Percentiles rank a stretch among this genome's conserved stretches.
phyloP scores from a whole-genome alignment of 1,140 invertebrate genomes.

The Araneus ventricosus region DNA sequence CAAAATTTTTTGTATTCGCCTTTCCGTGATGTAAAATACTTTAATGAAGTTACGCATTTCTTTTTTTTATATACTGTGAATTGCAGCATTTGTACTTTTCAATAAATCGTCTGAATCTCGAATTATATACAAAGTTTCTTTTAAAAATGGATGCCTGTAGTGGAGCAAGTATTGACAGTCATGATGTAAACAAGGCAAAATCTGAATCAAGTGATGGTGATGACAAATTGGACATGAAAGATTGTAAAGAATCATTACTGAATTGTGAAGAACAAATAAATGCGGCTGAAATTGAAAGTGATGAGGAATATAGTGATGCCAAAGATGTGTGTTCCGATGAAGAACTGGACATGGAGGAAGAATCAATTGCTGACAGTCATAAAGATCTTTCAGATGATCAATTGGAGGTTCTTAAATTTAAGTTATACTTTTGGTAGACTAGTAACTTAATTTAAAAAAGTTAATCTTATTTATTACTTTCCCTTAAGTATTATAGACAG shows the following conservation, averaged over 20 bases:
- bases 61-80: no score
- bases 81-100: background rate
- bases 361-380: slow-evolving; percentile 42
- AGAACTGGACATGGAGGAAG: slow-evolving; percentile 59
- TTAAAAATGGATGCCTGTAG: background rate
- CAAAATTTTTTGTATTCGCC: no score
- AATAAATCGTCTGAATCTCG: background rate
- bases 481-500: no score
- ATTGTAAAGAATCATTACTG: slow-evolving; percentile 11
- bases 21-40: no score
- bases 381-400: slow-evolving; percentile 61
- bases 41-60: no score
- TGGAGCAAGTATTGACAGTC: background rate
- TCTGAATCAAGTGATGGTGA: background rate
- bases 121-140: background rate
- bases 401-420: slow-evolving; percentile 34
- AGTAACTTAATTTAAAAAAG: no score
- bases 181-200: background rate
- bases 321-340: slow-evolving; percentile 11
- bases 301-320: slow-evolving; percentile 64
- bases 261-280: background rate
- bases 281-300: background rate
- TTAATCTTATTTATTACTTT: no score
- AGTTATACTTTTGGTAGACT: no score
- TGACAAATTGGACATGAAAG: slow-evolving; percentile 24